A percentile compares a stretch with the other conserved stretches of the same genome.
Conservation (phyloP, 2,888 invertebrate genomes). For the Melanostoma scalare region DNA sequence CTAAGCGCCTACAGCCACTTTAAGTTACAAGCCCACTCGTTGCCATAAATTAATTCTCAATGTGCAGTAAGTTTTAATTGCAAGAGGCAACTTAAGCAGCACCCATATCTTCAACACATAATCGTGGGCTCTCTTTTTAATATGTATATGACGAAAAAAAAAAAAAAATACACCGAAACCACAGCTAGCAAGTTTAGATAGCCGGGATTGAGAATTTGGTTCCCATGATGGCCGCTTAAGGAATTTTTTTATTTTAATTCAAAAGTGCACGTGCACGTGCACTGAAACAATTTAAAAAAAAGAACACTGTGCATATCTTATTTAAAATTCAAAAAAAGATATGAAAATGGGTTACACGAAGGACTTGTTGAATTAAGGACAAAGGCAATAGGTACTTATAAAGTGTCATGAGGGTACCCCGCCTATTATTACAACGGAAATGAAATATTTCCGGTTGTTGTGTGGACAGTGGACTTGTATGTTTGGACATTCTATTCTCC, state of each 20-base stretch:
- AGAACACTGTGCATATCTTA: too few relatives aligned
- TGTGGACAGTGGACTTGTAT: too few relatives aligned
- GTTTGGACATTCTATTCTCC: too few relatives aligned
- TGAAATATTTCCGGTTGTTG: constrained; percentile 8
- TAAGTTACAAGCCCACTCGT: constrained; percentile 47
- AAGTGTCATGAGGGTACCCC: constrained; percentile 21
- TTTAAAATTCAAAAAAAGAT: not conserved
- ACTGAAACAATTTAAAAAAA: not conserved
- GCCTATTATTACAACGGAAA: not conserved
- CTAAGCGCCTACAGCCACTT: constrained; percentile 44
- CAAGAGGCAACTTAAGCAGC: constrained; percentile 24
- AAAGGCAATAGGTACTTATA: not conserved
- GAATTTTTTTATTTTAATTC: not conserved
- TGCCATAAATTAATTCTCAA: constrained; percentile 48
- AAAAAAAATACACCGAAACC: not conserved
- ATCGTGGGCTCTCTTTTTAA: not conserved
- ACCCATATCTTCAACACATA: not conserved
- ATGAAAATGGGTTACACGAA: not conserved
- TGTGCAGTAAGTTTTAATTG: constrained; percentile 61
- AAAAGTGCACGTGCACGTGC: not conserved
- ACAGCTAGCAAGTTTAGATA: constrained; percentile 1
- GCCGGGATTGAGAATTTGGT: not conserved
- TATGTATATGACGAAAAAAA: not conserved
- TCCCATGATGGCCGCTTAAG: not conserved
- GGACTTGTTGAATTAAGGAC: not conserved